Evolutionary conservation across 2,797 vertebrate genomes (phyloP).

Genomic region (Aldrovandia affinis): DNA sequence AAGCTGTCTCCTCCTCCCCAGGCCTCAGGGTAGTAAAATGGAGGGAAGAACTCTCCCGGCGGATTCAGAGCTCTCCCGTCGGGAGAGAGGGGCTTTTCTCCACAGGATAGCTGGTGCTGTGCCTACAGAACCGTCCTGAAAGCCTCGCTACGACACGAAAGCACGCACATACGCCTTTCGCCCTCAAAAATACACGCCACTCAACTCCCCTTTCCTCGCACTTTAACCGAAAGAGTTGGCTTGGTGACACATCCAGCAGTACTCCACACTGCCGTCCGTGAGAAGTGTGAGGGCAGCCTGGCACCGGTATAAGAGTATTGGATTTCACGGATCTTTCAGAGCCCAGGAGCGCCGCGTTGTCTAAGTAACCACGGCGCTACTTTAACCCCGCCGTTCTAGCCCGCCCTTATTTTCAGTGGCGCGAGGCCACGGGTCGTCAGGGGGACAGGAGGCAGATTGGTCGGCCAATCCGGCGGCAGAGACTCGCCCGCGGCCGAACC

Average conservation of each 20-base stretch:
- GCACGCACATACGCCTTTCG: not conserved
- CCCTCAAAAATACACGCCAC: not conserved
- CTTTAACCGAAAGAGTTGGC: not conserved
- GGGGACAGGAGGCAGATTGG: not conserved
- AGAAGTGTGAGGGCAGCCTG: not conserved
- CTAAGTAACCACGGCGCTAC: not conserved
- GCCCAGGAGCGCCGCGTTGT: not conserved
- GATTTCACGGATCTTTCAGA: not conserved
- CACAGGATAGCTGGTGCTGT: not conserved
- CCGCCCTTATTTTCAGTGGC: not conserved
- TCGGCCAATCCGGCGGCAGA: not conserved
- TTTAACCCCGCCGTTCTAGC: not conserved
- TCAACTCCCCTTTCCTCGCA: not conserved
- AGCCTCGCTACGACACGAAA: not conserved
- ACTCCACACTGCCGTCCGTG: not conserved
- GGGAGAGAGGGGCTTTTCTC: not conserved
- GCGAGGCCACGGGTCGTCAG: not conserved
- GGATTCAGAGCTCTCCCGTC: not conserved
- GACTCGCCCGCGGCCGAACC: not conserved
- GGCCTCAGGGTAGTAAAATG: not conserved
- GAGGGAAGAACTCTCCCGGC: not conserved
- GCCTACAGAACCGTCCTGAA: not conserved
- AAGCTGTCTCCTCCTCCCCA: not conserved
- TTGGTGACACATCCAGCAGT: not conserved
- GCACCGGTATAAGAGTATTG: conserved; percentile 13